Percentiles rank a stretch among this genome's conserved stretches.
These are phyloP conservation scores for Leucania comma DNA, from an alignment of 2,888 invertebrate genomes.

Conservation along the genomic window DNA sequence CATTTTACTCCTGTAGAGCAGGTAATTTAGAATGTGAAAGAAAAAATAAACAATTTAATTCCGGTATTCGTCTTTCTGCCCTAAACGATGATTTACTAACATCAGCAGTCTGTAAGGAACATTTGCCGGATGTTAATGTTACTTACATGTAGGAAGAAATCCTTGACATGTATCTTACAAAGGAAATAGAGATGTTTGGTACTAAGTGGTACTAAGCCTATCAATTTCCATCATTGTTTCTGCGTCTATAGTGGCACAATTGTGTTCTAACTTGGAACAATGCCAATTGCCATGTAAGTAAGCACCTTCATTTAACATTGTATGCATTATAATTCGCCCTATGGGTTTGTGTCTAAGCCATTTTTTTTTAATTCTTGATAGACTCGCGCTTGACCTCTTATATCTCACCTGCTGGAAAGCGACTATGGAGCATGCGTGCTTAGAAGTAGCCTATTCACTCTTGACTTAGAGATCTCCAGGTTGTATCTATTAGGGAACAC, in stretches of 20 bases:
- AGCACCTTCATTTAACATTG: constrained; percentile 14
- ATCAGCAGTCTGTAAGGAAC: neutral
- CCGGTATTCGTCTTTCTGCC: neutral
- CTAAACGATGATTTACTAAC: neutral
- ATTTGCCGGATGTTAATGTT: constrained; percentile 8
- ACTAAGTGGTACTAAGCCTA: constrained; percentile 5
- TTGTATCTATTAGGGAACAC: too few species aligned
- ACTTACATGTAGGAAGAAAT: constrained; percentile 1
- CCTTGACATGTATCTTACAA: constrained; percentile 33
- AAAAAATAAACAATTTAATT: too few species aligned
- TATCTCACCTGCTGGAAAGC: too few species aligned
- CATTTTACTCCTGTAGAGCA: too few species aligned
- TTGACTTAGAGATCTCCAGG: too few species aligned
- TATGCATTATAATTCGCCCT: constrained; percentile 17
- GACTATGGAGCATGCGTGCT: too few species aligned
- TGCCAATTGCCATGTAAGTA: constrained; percentile 15
- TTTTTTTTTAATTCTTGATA: too few species aligned
- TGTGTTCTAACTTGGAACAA: constrained; percentile 31
- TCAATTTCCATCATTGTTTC: constrained; percentile 36
- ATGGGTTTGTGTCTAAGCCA: neutral
- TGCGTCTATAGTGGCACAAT: constrained; percentile 21
- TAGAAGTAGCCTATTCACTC: too few species aligned
- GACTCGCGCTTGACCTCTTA: too few species aligned
- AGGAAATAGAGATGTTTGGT: constrained; percentile 11
- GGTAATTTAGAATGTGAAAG: too few species aligned